Evolutionary conservation across 2,797 vertebrate species (phyloP), one percentile per base, ranked within the genome.

Genomic region (Argyrosomus regius): DNA sequence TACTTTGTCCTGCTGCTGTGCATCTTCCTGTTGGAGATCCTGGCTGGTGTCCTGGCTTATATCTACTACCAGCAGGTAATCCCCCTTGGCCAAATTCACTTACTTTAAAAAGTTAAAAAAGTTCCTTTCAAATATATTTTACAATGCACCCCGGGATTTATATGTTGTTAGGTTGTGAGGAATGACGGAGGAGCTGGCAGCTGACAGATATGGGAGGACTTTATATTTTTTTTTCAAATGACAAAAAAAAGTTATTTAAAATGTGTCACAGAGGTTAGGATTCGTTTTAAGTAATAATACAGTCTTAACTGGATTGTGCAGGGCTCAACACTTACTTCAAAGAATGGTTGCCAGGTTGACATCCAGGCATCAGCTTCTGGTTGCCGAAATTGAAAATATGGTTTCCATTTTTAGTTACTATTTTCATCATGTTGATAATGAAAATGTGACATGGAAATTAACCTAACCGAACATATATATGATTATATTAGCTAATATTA

Each of bases 21-120:
- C 68, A 98, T 99, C 89, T 99, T 99, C 85, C 95, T 99, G 22
- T 90, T 99, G 95, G 98, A 99, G 94, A 93, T 99, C 89, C 95
- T 99, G 71, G 97, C 98, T 14, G 98, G 98, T 17, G 85, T 98
- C 88, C 93, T 99, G 93, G 98, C 98, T 28, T 99, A 98, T 56
- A 96, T 99, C 93, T 99, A 99, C 91, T 98, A 99, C 87, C 98
- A 98, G 90, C 98, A 99, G 97, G 98, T 99, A 93, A 92, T n/a
- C 3, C 53, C n/a, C 18, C 14, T 31, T 41, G 31, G 5, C 49
- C 20, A 28, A 13, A 49, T 64, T 39, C 35, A 39, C 35, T 2
- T 39, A 9, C 35, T 39, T 39, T 39, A 39, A 24, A 6, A n/a
- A 45, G 8, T 45, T 41, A 7, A 65, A 5, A 53, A 16, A 52